phyloP scores from a whole-genome alignment of 1,140 invertebrate genomes.

The Conus betulinus region DNA sequence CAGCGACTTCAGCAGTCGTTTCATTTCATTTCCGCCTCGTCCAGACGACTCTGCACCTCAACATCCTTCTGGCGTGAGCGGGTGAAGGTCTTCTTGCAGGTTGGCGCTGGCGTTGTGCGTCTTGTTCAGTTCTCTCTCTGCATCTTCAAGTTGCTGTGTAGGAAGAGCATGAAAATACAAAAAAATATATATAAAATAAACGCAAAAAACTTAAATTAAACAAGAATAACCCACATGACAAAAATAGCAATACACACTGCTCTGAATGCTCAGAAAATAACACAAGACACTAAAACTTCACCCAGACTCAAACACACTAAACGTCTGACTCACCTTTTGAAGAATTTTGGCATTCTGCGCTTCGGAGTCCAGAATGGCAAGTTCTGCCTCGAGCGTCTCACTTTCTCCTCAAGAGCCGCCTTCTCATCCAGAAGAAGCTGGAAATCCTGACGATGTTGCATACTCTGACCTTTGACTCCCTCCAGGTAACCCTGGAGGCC shows the following conservation, averaged over 20 bases:
- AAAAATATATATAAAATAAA: background rate
- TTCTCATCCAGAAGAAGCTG: constrained; percentile 64
- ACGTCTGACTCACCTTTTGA: constrained; percentile 37
- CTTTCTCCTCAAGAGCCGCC: constrained; percentile 56
- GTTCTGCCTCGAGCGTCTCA: constrained; percentile 66
- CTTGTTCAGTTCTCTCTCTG: constrained; percentile 60
- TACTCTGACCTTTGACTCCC: constrained; percentile 65
- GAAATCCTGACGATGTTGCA: constrained; percentile 63
- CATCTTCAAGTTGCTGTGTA: constrained; percentile 61
- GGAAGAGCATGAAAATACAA: too few relatives aligned
- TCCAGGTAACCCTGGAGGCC: constrained; percentile 69
- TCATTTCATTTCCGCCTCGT: constrained; percentile 56
- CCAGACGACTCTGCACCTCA: constrained; percentile 60
- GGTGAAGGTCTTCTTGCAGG: constrained; percentile 66
- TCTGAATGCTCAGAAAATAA: too few relatives aligned
- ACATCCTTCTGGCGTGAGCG: constrained; percentile 55
- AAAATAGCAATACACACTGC: background rate
- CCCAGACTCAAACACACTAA: background rate
- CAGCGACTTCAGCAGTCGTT: constrained; percentile 53
- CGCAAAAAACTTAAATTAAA: background rate
- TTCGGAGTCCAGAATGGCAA: constrained; percentile 51
- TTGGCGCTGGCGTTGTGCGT: constrained; percentile 62
- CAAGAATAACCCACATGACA: background rate
- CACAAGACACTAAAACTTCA: background rate
- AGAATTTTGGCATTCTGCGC: constrained; percentile 35